Percentiles rank a stretch among this genome's conserved stretches.
Conservation (phyloP, 2,888 invertebrate species). For the Parnassius mnemosyne region DNA sequence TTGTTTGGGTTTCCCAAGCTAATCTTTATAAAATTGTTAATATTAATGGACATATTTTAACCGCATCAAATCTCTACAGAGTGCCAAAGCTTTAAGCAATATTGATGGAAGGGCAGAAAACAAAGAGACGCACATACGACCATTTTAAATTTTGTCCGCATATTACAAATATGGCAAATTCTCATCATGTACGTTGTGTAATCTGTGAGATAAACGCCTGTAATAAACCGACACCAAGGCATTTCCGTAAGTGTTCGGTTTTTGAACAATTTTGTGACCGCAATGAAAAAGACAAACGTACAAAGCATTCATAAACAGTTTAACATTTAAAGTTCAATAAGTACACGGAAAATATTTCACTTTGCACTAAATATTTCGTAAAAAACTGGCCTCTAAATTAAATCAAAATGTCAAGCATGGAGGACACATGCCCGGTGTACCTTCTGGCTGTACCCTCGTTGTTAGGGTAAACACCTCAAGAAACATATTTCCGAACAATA, state of each 20-base stretch:
- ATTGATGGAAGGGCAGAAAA: no score
- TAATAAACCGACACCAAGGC: no score
- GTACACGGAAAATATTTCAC: neutral
- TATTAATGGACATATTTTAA: no score
- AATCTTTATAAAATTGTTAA: no score
- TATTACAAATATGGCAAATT: no score
- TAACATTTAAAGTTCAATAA: constrained; percentile 12
- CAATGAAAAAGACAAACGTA: neutral
- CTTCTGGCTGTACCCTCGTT: neutral
- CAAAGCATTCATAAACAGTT: neutral
- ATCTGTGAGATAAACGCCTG: no score
- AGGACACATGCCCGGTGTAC: neutral
- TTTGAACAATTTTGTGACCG: neutral
- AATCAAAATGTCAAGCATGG: constrained; percentile 6
- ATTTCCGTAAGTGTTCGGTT: no score
- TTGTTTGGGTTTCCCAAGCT: neutral
- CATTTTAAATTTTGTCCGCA: no score
- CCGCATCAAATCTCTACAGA: no score
- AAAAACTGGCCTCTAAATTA: neutral
- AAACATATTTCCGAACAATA: neutral
- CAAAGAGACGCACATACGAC: no score
- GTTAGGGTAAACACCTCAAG: neutral
- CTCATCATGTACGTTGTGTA: no score
- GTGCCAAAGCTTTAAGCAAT: no score
- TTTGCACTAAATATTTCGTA: constrained; percentile 2